Base-by-base conservation (phyloP, 2,888 invertebrate species). In the Copidosoma aretas region DNA sequence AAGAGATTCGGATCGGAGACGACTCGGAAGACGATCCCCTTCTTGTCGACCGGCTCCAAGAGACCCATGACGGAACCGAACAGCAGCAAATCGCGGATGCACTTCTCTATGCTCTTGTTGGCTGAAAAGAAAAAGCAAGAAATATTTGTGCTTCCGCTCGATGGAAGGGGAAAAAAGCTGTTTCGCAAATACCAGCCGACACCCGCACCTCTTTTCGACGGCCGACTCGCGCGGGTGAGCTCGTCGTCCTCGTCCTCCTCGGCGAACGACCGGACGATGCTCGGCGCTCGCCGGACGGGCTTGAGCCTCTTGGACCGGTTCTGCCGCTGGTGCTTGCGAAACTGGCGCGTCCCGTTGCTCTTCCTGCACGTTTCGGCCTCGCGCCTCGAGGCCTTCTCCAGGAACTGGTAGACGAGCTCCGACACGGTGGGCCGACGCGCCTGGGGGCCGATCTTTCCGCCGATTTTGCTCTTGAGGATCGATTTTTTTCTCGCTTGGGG, bases 361-460 rank as follows among this genome's bases (percentile, higher is more conserved):
- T 72, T 72, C 19, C 67, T 67, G 5, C 1, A 14, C 1, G 8
- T 24, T 17, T 1, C 14, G 8, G 58, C 56, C 15, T 21, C 56
- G 17, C 57, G 61, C 19, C 56, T 65, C 3, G 72, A 70, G 4
- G 54, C 64, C 3, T 58, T 54, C 41, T 72, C 67, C 15, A 72
- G 62, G 21, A 43, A 69, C 22, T 72, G 61, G 54, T 79, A 79
- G 5, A 79, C 79, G 49, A 79, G 64, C 51, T 79, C 75, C 0
- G 74, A 71, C 15, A 79, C 73, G 0, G 75, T 76, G 8, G 54
- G 59, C n/a, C 25, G 57, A 56, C 67, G 68, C 5, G 64, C 41
- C 15, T 2, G 21, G 32, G 10, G 43, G 62, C 21, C 53, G 41
- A 19, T 24, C 10, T 52, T 67, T 32, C 32, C 32, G 32, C 32